Evolutionary conservation across 2,113 vertebrate species (phyloP), one percentile per base, ranked within the genome.

Genomic region (Taurulus bubalis): DNA sequence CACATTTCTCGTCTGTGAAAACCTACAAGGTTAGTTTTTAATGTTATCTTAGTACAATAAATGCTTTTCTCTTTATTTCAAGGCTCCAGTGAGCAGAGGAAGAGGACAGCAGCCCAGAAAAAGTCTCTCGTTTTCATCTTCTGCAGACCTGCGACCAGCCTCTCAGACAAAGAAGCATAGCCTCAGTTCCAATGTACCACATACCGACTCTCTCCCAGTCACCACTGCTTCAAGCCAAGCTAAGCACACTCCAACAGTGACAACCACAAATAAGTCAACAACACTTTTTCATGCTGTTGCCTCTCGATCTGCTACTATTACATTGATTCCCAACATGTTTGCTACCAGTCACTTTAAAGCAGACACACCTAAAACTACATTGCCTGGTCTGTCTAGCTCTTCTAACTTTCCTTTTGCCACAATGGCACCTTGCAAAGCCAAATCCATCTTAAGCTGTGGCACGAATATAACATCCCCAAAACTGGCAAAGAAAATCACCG

Each of bases 201-300:
- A 14, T 7, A 2, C 51, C 12, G 70, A 32, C 65, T 60, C 71
- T 55, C 30, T 72, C 49, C 81, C 80, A 58, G 26, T 51, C 77
- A 51, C 0, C 38, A 3, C 79, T 42, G 45, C 71, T 30, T 55
- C 20, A 2, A 76, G 72, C 71, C 62, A 36, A 65, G 34, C 65
- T 38, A 40, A 73, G 30, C 71, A 55, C 47, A 20, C 60, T 72
- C 56, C 77, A 45, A n/a, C 32, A 6, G 22, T 47, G 63, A 79
- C 42, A 8, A 3, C 66, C 22, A 1, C 22, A 30, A 73, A 71
- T n/a, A 87, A 71, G 55, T 68, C 92, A 30, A 7, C 53, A 55
- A 86, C 86, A 10, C 92, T 93, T 73, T 92, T 89, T 47, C 81
- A 84, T 60, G 88, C 90, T 26, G 87, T 93, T 3, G 36, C 68